phyloP scores from a whole-genome alignment of 1,140 invertebrate genomes.

The Drosophila erecta region DNA sequence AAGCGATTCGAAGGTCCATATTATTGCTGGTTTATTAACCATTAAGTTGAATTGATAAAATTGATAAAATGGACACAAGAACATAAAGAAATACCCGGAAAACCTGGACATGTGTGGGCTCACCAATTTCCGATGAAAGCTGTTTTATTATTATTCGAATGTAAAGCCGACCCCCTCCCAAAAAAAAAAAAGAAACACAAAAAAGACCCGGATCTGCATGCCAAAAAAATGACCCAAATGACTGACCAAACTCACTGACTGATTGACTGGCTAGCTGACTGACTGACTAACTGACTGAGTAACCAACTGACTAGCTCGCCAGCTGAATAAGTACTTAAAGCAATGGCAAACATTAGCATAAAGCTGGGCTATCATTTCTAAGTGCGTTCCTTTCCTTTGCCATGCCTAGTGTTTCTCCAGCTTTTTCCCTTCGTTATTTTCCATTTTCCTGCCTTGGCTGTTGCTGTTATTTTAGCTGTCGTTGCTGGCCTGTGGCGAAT shows the following conservation, averaged over 20 bases:
- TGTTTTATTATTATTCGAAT: slow-evolving; percentile 45
- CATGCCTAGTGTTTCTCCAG: slow-evolving; percentile 64
- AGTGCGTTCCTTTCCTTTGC: slow-evolving; percentile 66
- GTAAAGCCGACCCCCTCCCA: slow-evolving; percentile 24
- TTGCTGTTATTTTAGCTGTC: slow-evolving; percentile 4
- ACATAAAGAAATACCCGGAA: neutral
- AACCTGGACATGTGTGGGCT: slow-evolving; percentile 17
- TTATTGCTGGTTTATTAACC: slow-evolving; percentile 47
- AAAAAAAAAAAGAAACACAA: no score
- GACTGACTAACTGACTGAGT: slow-evolving; percentile 21
- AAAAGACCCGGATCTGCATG: slow-evolving; percentile 36
- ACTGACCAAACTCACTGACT: neutral
- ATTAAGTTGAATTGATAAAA: slow-evolving; percentile 32
- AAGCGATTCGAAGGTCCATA: slow-evolving; percentile 9
- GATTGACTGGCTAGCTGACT: slow-evolving; percentile 8
- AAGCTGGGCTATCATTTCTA: slow-evolving; percentile 79
- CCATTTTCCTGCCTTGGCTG: slow-evolving; percentile 20
- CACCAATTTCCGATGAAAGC: slow-evolving; percentile 29
- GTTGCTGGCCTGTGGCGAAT: slow-evolving; percentile 50
- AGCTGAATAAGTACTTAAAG: slow-evolving; percentile 63
- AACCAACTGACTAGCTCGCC: slow-evolving; percentile 41
- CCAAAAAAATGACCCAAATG: slow-evolving; percentile 37
- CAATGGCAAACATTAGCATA: slow-evolving; percentile 77
- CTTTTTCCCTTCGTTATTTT: slow-evolving; percentile 37
- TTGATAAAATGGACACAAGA: slow-evolving; percentile 27